Evolutionary conservation across 2,113 vertebrate species (phyloP), one percentile per base, ranked within the genome.

Genomic region (Charina bottae): DNA sequence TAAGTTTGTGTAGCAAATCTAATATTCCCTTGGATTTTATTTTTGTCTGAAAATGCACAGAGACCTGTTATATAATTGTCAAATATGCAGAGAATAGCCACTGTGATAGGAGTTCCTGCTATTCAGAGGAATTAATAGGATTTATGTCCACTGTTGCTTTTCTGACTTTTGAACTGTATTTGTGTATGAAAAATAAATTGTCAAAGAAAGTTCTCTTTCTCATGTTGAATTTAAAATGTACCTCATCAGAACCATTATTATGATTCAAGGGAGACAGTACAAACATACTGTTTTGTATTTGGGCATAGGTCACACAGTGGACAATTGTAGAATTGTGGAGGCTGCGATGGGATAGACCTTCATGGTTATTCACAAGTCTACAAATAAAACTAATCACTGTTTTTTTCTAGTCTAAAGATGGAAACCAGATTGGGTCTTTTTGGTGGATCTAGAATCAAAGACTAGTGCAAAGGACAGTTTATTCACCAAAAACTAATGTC

Each of bases 1-100:
- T 83, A 60, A 53, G 46, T 92, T 60, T 83, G 59, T 89, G 59
- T 83, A 89, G 55, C n/a, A 49, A 92, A 60, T 84, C 37, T 89
- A 92, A 84, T 33, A 88, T 83, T 53, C 26, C 37, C 24, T 7
- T 87, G 54, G 85, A 89, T 28, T 92, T 55, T 12, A 49, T 24
- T 89, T 88, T 19, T 19, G 37, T 92, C 68, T 62, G 53, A 83
- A 83, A 62, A 83, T 54, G 26, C 68, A 83, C 37, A 88, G 53
- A 4, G 23, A 23, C 1, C 88, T 3, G 17, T 78, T n/a, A 59
- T 84, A 6, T 89, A 88, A 88, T 88, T 83, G 87, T 62, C 23
- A 42, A 49, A 83, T 60, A 83, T 53, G 37, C 55, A 84, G 37
- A 55, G 37, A 59, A 33, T 37, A 55, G 13, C 42, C 37, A 88